Evolutionary conservation across 2,113 vertebrate genomes (phyloP).

Genomic region (Alosa alosa): DNA sequence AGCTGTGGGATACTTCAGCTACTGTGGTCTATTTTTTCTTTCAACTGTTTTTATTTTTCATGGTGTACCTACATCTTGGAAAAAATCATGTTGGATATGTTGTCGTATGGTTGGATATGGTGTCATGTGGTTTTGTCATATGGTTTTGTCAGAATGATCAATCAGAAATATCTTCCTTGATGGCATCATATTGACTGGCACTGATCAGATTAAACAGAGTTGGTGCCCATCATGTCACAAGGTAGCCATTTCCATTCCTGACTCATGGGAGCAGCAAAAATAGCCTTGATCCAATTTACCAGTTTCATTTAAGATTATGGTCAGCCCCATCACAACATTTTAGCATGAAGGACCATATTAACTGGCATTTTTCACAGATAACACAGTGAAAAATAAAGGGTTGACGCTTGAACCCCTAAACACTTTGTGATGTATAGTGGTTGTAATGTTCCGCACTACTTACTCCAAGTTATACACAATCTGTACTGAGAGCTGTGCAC

Average conservation of each 20-base stretch:
- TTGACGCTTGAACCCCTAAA: not conserved
- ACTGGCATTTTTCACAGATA: not conserved
- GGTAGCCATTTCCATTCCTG: not conserved
- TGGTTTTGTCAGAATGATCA: not conserved
- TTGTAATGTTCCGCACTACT: not conserved
- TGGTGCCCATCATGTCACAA: not conserved
- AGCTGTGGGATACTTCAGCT: not conserved
- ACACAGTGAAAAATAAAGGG: too few relatives aligned
- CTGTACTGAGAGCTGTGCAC: not conserved
- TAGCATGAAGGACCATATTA: not conserved
- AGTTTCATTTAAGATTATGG: not conserved
- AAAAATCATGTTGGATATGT: not conserved
- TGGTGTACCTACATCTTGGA: not conserved
- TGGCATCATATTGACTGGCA: not conserved
- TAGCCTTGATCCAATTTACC: constrained; percentile 5
- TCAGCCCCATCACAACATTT: not conserved
- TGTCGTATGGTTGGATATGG: not conserved
- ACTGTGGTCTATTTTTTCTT: not conserved
- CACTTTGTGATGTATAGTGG: not conserved
- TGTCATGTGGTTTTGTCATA: not conserved
- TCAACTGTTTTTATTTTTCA: not conserved
- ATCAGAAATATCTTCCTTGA: not conserved
- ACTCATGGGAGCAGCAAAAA: not conserved
- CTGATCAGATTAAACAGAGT: not conserved
- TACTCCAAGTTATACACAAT: not conserved